Conservation (phyloP, 1,140 invertebrate species). For the Macrosteles quadrilineatus region DNA sequence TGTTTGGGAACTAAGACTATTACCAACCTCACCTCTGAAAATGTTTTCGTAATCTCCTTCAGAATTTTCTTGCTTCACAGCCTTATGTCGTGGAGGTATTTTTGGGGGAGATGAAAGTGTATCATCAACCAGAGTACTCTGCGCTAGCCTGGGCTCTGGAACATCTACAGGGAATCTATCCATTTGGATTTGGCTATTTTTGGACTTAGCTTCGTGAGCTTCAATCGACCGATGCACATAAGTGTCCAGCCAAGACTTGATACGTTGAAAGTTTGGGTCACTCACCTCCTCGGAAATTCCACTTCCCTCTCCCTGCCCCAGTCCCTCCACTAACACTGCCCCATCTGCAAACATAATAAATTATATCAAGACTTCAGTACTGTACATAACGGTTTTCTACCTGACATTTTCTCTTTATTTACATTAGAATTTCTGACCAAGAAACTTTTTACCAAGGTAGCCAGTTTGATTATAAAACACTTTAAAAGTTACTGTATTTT, state of each 20-base stretch:
- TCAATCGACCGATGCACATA: constrained; percentile 10
- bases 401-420: too few species aligned
- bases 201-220: background rate
- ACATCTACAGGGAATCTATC: background rate
- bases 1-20: too few species aligned
- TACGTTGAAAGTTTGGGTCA: constrained; percentile 20
- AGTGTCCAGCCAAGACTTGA: constrained; percentile 30
- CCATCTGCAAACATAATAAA: constrained; percentile 25
- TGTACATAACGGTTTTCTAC: too few species aligned
- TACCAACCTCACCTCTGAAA: background rate
- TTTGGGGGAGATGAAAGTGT: background rate
- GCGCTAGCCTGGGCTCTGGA: background rate
- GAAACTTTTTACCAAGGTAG: too few species aligned
- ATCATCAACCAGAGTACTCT: constrained; percentile 3
- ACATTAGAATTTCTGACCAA: too few species aligned
- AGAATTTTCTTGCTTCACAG: background rate
- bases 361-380: too few species aligned
- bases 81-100: background rate
- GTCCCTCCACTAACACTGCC: constrained; percentile 21
- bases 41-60: background rate
- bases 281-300: constrained; percentile 29
- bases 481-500: too few species aligned
- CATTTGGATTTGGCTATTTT: background rate
- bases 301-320: too few species aligned
- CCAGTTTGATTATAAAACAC: too few species aligned